Evolutionary conservation across 2,888 invertebrate genomes (phyloP).

Genomic region (Augiades crinisus): DNA sequence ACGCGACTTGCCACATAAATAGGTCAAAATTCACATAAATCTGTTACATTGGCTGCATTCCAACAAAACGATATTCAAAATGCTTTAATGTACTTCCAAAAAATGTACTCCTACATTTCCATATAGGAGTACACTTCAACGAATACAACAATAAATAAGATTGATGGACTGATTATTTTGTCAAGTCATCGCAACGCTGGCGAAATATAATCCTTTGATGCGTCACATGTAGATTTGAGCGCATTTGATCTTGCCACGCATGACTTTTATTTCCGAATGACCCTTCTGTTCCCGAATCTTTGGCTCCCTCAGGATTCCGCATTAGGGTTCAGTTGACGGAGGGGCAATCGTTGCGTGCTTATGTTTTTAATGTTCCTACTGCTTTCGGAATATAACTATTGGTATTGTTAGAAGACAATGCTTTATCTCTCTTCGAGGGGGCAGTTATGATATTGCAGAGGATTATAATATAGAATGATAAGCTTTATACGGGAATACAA

Average conservation of each 20-base stretch:
- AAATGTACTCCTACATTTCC: background rate
- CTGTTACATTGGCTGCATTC: no score
- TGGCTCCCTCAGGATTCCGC: constrained; percentile 51
- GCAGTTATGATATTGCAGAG: constrained; percentile 7
- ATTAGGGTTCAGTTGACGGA: constrained; percentile 35
- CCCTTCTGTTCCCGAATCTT: constrained; percentile 45
- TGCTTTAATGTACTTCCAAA: no score
- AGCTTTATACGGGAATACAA: constrained; percentile 3
- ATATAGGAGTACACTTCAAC: background rate
- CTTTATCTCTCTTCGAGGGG: constrained; percentile 25
- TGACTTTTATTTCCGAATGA: constrained; percentile 35
- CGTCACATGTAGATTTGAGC: constrained; percentile 13
- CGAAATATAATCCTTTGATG: constrained; percentile 14
- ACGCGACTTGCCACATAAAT: no score
- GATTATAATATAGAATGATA: constrained; percentile 9
- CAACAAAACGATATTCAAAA: no score
- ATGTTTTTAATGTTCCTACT: constrained; percentile 56
- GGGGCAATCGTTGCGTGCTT: constrained; percentile 51
- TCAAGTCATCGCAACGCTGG: background rate
- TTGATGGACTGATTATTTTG: constrained; percentile 2
- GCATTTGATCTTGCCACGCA: constrained; percentile 25
- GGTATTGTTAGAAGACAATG: constrained; percentile 33
- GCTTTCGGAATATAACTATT: constrained; percentile 38
- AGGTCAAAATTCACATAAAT: no score
- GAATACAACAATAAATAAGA: no score